These are phyloP conservation scores for Falcaria lacertinaria DNA, from an alignment of 2,888 invertebrate species.

Conservation along the genomic window DNA sequence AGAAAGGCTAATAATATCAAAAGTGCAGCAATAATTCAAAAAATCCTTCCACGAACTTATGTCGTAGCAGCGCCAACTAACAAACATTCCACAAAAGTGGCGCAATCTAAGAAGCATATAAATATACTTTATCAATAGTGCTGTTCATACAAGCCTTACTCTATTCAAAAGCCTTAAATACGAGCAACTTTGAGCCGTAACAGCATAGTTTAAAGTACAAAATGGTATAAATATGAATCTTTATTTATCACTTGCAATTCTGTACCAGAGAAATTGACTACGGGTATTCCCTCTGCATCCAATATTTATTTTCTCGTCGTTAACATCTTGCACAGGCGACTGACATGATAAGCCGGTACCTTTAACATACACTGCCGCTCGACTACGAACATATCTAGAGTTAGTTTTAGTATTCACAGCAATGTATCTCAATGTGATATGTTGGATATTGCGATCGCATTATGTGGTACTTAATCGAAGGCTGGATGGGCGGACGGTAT, in stretches of 20 bases:
- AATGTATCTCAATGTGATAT: neutral
- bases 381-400: neutral
- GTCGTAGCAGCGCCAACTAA: neutral
- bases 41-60: neutral
- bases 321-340: neutral
- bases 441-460: neutral
- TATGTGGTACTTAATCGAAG: neutral
- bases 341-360: neutral
- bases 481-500: constrained; percentile 6
- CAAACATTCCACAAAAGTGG: neutral
- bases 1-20: no score
- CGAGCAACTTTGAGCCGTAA: neutral
- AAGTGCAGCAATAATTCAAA: neutral
- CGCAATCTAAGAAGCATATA: neutral
- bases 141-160: neutral
- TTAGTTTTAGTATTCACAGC: neutral
- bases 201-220: neutral
- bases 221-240: neutral
- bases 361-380: neutral
- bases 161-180: neutral
- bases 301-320: constrained; percentile 39
- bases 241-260: constrained; percentile 49
- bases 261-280: constrained; percentile 50
- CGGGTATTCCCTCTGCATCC: constrained; percentile 56
- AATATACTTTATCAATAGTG: neutral